These are phyloP conservation scores for Corythoichthys haematopterus DNA, from an alignment of 2,113 vertebrate genomes.

Conservation along the genomic window DNA sequence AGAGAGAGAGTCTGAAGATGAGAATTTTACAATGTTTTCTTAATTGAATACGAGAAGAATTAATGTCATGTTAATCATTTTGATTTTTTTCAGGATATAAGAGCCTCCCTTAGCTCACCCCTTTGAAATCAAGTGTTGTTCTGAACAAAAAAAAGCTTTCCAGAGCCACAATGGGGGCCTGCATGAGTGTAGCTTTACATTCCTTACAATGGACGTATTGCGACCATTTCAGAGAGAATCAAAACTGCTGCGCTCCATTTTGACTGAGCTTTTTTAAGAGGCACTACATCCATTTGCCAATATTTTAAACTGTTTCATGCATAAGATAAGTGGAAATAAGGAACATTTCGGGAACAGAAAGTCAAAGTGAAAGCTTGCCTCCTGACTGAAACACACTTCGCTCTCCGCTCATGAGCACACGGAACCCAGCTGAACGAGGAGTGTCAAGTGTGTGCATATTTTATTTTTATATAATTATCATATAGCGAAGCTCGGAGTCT, in stretches of 20 bases:
- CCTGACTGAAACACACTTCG: too few relatives aligned
- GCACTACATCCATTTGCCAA: too few relatives aligned
- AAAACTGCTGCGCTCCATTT: not conserved
- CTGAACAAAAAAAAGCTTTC: not conserved
- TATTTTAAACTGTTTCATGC: too few relatives aligned
- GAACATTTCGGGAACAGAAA: too few relatives aligned
- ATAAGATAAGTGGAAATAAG: too few relatives aligned
- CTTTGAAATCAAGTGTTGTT: not conserved
- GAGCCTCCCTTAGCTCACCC: not conserved
- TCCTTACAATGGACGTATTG: not conserved
- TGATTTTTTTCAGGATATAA: not conserved
- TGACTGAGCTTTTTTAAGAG: not conserved
- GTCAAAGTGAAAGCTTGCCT: too few relatives aligned
- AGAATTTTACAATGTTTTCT: not conserved
- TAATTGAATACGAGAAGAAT: not conserved
- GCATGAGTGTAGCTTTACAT: not conserved
- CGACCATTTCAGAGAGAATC: not conserved
- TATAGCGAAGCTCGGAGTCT: too few relatives aligned
- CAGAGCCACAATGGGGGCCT: not conserved
- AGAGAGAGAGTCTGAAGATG: not conserved
- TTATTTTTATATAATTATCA: too few relatives aligned
- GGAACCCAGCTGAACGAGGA: too few relatives aligned
- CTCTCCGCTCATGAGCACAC: too few relatives aligned
- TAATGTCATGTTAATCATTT: not conserved
- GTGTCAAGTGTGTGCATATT: too few relatives aligned